Evolutionary conservation across 2,113 vertebrate genomes (phyloP), one percentile per base, ranked within the genome.

Genomic region (Sander vitreus): DNA sequence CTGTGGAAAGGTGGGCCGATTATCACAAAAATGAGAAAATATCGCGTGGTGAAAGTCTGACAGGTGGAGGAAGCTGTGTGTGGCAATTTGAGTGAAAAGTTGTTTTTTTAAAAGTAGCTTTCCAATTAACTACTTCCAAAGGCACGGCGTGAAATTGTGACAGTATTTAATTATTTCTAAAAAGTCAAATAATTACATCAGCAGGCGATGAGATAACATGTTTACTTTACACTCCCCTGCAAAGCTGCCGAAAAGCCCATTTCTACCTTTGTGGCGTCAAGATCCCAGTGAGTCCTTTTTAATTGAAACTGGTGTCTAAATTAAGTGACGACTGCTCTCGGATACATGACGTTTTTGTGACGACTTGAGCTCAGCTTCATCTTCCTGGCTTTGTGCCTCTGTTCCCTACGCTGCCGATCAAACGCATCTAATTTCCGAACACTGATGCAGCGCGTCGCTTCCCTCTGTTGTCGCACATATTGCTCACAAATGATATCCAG

Each of bases 401-500:
- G 62, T 81, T 39, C 83, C 74, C 71, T 54, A 11, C 4, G 63
- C 71, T 36, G 67, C 60, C 70, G 72, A 84, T 90, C 87, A 91
- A 83, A 88, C 78, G 45, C 48, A 23, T 77, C 73, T 73, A 62
- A 75, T 63, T 86, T 80, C 60, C 68, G 3, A 51, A 67, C 80
- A 58, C 73, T 39, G 18, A 30, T 54, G 36, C 66, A 7, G 68
- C 54, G 8, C 21, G 43, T 15, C 43, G 13, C 76, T 55, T 80
- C 75, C 64, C 54, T 66, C 76, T 77, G 58, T 84, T 76, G 63
- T 85, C 13, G 39, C 67, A 8, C 82, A 69, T 57, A 21, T 73
- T 58, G 72, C 72, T 71, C 73, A 51, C 82, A 85, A 85, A 85
- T 76, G 57, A 78, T 74, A 86, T 77, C 58, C 84, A 39, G 76